Percentiles rank a stretch among this genome's conserved stretches.
Evolutionary conservation across 2,888 invertebrate species (phyloP).

Genomic region (Xestia sexstrigata): DNA sequence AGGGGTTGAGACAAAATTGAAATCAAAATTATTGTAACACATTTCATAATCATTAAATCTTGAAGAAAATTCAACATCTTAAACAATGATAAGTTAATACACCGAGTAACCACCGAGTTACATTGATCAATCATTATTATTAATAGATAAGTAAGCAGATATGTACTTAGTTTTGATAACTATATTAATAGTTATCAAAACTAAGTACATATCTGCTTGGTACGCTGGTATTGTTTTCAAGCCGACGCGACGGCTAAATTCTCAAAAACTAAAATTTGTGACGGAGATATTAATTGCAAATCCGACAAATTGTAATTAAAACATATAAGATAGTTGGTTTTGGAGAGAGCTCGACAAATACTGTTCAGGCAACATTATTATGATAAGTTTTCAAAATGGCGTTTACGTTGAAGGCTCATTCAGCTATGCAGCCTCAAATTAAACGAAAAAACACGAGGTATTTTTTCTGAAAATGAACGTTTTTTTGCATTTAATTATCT

Average conservation of each 20-base stretch:
- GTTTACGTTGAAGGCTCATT: neutral
- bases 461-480: neutral
- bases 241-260: no score
- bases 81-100: no score
- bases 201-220: no score
- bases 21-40: neutral
- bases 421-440: neutral
- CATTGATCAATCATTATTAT: no score
- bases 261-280: neutral
- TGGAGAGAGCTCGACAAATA: neutral
- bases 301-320: slow-evolving; percentile 26
- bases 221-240: neutral
- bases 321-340: slow-evolving; percentile 2
- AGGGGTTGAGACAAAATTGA: neutral
- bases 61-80: no score
- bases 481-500: neutral
- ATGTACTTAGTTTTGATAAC: neutral
- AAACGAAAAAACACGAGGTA: neutral
- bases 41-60: neutral
- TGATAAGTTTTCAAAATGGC: slow-evolving; percentile 15
- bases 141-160: neutral
- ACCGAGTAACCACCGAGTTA: no score
- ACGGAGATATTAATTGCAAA: slow-evolving; percentile 24
- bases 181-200: no score
- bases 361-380: neutral